phyloP scores from a whole-genome alignment of 1,140 invertebrate genomes.

The Prorops nasuta region DNA sequence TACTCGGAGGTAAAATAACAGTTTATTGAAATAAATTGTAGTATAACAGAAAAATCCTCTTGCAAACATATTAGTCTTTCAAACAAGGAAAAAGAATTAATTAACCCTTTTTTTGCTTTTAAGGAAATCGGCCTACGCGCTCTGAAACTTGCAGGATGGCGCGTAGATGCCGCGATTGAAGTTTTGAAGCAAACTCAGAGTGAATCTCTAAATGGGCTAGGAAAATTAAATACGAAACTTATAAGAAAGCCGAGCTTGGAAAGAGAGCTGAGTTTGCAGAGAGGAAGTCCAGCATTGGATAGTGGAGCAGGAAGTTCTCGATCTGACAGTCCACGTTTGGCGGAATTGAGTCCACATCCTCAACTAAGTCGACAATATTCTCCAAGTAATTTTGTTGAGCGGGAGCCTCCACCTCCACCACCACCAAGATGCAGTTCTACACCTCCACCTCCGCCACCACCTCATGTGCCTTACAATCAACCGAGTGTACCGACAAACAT shows the following conservation, averaged over 20 bases:
- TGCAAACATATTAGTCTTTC: too few relatives aligned
- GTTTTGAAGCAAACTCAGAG: slow-evolving; percentile 67
- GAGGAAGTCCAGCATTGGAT: slow-evolving; percentile 82
- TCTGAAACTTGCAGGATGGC: slow-evolving; percentile 66
- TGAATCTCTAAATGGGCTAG: slow-evolving; percentile 61
- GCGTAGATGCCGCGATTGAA: slow-evolving; percentile 69
- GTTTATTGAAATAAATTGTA: too few relatives aligned
- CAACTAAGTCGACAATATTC: slow-evolving; percentile 58
- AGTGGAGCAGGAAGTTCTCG: slow-evolving; percentile 83
- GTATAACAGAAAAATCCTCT: background rate
- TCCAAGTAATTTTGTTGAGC: slow-evolving; percentile 56
- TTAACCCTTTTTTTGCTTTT: slow-evolving; percentile 16
- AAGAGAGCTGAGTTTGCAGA: slow-evolving; percentile 69
- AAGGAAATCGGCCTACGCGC: slow-evolving; percentile 69
- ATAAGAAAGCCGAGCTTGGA: slow-evolving; percentile 86
- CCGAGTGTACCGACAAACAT: slow-evolving; percentile 65
- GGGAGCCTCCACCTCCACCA: slow-evolving; percentile 71
- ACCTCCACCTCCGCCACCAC: slow-evolving; percentile 73
- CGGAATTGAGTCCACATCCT: slow-evolving; percentile 56
- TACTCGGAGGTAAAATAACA: slow-evolving; percentile 63
- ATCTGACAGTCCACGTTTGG: slow-evolving; percentile 78
- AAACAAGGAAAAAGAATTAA: too few relatives aligned
- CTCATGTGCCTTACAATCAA: slow-evolving; percentile 56
- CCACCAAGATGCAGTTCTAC: slow-evolving; percentile 65
- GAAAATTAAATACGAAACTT: slow-evolving; percentile 69